These are phyloP conservation scores for Tinea trinotella DNA, from an alignment of 2,888 invertebrate genomes.

Conservation along the genomic window DNA sequence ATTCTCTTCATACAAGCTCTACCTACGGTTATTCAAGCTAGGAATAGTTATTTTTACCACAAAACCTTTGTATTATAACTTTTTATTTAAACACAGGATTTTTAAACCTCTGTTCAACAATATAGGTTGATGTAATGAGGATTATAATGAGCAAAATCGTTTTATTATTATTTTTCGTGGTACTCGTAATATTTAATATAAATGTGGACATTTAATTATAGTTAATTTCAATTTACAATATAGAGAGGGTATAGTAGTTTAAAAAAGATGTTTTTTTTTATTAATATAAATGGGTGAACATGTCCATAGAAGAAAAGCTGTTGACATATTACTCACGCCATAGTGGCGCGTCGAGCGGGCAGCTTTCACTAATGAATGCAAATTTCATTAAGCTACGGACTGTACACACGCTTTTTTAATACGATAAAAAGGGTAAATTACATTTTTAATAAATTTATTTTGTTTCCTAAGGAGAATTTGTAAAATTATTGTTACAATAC, in stretches of 20 bases:
- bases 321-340: slow-evolving; percentile 36
- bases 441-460: slow-evolving; percentile 11
- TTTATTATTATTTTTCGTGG: too few species aligned
- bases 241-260: background rate
- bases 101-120: too few species aligned
- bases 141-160: too few species aligned
- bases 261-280: background rate
- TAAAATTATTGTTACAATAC: background rate
- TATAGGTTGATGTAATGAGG: too few species aligned
- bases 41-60: too few species aligned
- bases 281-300: slow-evolving; percentile 3
- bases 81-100: too few species aligned
- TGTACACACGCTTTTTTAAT: slow-evolving; percentile 20
- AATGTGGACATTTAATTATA: too few species aligned
- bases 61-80: too few species aligned
- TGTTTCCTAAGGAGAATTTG: background rate
- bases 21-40: too few species aligned
- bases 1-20: too few species aligned
- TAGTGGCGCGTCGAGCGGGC: slow-evolving; percentile 17
- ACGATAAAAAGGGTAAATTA: slow-evolving; percentile 19
- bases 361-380: slow-evolving; percentile 22
- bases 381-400: slow-evolving; percentile 21
- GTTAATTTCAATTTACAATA: too few species aligned
- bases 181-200: too few species aligned
- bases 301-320: slow-evolving; percentile 28